Percentiles rank a stretch among this genome's conserved stretches.
phyloP scores from a whole-genome alignment of 2,888 invertebrate species.

The Conops quadrifasciatus region DNA sequence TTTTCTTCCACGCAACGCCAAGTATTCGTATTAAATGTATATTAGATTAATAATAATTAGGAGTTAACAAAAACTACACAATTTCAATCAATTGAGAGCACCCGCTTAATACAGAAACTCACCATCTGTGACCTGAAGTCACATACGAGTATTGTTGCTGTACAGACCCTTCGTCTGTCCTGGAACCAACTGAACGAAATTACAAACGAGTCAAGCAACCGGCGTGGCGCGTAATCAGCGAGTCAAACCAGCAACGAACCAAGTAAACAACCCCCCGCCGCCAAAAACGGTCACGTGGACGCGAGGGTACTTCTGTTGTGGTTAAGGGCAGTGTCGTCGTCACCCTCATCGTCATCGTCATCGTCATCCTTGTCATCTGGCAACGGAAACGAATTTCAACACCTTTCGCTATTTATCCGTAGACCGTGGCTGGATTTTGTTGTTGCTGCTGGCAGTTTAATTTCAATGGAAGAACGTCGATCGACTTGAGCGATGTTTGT shows the following conservation, averaged over 20 bases:
- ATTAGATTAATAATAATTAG: conserved; percentile 6
- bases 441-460: neutral
- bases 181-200: neutral
- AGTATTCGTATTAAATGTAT: conserved; percentile 10
- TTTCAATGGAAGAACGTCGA: neutral
- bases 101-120: neutral
- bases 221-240: too few species aligned
- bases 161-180: neutral
- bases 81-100: conserved; percentile 11
- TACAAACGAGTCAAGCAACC: too few species aligned
- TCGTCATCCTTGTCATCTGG: conserved; percentile 3
- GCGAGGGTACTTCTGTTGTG: neutral
- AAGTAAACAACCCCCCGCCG: neutral
- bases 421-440: conserved; percentile 5
- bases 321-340: too few species aligned
- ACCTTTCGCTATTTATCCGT: conserved; percentile 11
- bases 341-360: conserved; percentile 5
- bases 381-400: conserved; percentile 25
- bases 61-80: conserved; percentile 6
- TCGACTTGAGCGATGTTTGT: neutral
- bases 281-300: neutral
- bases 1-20: neutral
- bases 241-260: too few species aligned
- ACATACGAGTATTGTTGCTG: neutral
- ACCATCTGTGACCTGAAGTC: conserved; percentile 1